Evolutionary conservation across 2,888 invertebrate genomes (phyloP).

Genomic region (Luffia ferchaultella): DNA sequence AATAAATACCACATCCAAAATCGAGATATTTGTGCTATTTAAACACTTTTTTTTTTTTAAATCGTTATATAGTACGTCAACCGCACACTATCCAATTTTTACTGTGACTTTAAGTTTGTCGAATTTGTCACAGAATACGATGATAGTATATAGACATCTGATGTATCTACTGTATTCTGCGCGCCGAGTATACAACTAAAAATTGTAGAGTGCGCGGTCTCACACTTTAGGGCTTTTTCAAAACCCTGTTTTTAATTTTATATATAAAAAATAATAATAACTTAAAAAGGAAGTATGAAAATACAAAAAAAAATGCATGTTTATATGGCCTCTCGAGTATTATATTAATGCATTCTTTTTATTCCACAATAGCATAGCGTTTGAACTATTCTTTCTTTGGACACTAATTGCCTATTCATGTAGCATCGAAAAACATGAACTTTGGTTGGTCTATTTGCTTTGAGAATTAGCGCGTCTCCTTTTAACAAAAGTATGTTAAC

Average conservation of each 20-base stretch:
- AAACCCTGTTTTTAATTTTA: constrained; percentile 17
- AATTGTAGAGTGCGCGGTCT: too few species aligned
- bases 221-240: constrained; percentile 30
- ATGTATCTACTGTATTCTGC: too few species aligned
- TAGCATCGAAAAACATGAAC: too few species aligned
- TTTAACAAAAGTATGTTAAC: too few species aligned
- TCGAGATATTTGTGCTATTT: constrained; percentile 43
- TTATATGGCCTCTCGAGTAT: constrained; percentile 39
- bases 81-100: too few species aligned
- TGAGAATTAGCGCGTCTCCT: too few species aligned
- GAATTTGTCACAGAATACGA: too few species aligned
- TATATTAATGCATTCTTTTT: constrained; percentile 25
- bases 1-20: constrained; percentile 26
- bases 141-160: too few species aligned
- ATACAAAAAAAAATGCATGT: constrained; percentile 33
- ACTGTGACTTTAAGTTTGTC: too few species aligned
- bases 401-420: too few species aligned
- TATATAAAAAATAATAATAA: constrained; percentile 3
- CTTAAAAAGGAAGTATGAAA: constrained; percentile 16
- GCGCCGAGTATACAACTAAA: too few species aligned
- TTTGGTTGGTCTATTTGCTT: too few species aligned
- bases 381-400: not conserved
- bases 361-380: constrained; percentile 22
- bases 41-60: constrained; percentile 31
- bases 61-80: constrained; percentile 12